phyloP scores from a whole-genome alignment of 1,140 invertebrate species.

The Eubasilissa regina region DNA sequence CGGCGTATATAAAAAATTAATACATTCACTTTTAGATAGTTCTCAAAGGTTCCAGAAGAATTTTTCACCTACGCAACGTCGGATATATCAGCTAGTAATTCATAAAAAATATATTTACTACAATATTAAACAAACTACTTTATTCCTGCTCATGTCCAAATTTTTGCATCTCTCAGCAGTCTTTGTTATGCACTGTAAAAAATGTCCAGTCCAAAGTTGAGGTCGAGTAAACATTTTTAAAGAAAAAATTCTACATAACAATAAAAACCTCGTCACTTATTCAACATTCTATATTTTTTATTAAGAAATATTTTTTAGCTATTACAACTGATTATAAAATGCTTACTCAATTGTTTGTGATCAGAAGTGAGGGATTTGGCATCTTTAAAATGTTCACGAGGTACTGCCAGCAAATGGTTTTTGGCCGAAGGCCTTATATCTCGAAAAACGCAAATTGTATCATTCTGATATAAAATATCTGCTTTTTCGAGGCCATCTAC shows the following conservation, averaged over 20 bases:
- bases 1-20: too few relatives aligned
- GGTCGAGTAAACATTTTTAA: not conserved
- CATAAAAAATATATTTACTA: too few relatives aligned
- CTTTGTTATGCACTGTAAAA: not conserved
- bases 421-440: constrained; percentile 88
- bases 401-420: constrained; percentile 86
- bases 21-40: too few relatives aligned
- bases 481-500: constrained; percentile 73
- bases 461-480: constrained; percentile 79
- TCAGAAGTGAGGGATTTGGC: constrained; percentile 77
- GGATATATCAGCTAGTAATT: not conserved
- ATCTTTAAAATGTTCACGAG: constrained; percentile 84
- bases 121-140: too few relatives aligned
- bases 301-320: not conserved
- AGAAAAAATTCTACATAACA: not conserved
- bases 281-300: too few relatives aligned
- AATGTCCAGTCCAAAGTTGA: not conserved
- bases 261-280: not conserved
- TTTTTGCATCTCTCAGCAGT: not conserved
- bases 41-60: too few relatives aligned
- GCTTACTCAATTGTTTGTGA: constrained; percentile 80
- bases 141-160: not conserved
- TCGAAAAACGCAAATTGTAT: constrained; percentile 84
- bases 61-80: too few relatives aligned
- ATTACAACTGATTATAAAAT: constrained; percentile 14